phyloP scores from a whole-genome alignment of 2,888 invertebrate species.

The Drosophila planitibia region DNA sequence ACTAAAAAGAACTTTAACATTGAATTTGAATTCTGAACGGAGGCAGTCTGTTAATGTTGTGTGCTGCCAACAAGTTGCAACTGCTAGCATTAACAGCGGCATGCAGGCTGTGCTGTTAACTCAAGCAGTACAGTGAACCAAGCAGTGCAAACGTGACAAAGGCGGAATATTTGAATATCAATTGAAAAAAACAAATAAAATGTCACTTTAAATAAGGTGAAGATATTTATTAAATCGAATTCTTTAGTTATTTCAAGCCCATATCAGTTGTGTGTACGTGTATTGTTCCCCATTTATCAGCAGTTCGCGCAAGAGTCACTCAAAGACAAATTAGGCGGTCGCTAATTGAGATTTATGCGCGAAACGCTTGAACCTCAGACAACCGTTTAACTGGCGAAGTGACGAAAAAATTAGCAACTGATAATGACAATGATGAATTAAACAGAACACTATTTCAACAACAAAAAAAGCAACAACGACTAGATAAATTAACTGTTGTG shows the following conservation, averaged over 20 bases:
- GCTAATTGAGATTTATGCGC: conserved; percentile 64
- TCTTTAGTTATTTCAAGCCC: conserved; percentile 10
- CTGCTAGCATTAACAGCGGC: conserved; percentile 10
- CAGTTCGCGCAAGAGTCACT: conserved; percentile 26
- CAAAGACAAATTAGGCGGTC: conserved; percentile 47
- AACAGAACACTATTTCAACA: conserved; percentile 16
- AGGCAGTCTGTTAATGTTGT: conserved; percentile 22
- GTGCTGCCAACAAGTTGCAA: conserved; percentile 42
- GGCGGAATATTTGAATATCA: conserved; percentile 30
- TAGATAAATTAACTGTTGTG: conserved; percentile 20
- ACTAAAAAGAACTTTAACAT: not conserved
- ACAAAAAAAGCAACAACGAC: conserved; percentile 11
- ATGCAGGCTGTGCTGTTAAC: not conserved
- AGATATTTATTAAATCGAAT: conserved; percentile 2
- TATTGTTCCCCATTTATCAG: not conserved
- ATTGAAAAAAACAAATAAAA: conserved; percentile 3
- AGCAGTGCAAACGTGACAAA: conserved; percentile 32
- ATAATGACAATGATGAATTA: conserved; percentile 68
- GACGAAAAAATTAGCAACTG: conserved; percentile 55
- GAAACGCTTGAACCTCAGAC: conserved; percentile 18
- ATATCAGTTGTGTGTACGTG: conserved; percentile 23
- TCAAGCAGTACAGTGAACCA: conserved; percentile 36
- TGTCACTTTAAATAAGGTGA: not conserved
- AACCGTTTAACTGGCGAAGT: conserved; percentile 23
- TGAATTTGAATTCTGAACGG: conserved; percentile 12